Conservation (phyloP, 1,140 invertebrate genomes). For the Nebria ingens region DNA sequence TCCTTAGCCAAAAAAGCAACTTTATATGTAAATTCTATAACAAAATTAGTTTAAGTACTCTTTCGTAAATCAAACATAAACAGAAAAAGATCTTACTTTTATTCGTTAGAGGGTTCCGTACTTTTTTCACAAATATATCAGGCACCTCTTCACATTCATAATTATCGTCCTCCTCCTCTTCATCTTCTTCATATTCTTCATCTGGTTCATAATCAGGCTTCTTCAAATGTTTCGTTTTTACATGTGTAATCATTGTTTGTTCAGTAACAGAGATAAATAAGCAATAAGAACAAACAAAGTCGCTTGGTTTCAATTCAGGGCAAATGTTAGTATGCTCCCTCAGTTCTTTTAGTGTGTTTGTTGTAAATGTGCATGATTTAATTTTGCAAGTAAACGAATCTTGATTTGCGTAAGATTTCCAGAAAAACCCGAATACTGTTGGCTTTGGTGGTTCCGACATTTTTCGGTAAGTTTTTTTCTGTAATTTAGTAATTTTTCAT, state of each 20-base stretch:
- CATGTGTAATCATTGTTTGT: conserved; percentile 12
- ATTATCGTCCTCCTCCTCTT: conserved; percentile 13
- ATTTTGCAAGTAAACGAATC: not conserved
- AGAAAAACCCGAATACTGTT: not conserved
- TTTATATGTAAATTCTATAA: conserved; percentile 8
- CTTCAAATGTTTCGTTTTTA: conserved; percentile 22
- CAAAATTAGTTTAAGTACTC: not conserved
- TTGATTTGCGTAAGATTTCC: too few species aligned
- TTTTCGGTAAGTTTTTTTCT: not conserved
- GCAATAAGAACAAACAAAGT: conserved; percentile 22
- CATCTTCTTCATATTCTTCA: conserved; percentile 22
- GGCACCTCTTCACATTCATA: not conserved
- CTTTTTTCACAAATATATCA: not conserved
- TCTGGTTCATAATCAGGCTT: conserved; percentile 19
- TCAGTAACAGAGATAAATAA: conserved; percentile 12
- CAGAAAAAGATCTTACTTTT: not conserved
- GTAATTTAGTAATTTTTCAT: not conserved
- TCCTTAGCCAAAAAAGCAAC: conserved; percentile 20
- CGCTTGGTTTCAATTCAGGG: conserved; percentile 18
- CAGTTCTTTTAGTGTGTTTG: conserved; percentile 20
- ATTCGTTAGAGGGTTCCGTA: not conserved
- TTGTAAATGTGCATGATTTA: not conserved
- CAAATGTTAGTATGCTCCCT: conserved; percentile 13
- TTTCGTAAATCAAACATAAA: not conserved
- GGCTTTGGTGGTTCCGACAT: not conserved